Evolutionary conservation across 2,888 invertebrate species (phyloP).

Genomic region (Ichneumoninae sp.): DNA sequence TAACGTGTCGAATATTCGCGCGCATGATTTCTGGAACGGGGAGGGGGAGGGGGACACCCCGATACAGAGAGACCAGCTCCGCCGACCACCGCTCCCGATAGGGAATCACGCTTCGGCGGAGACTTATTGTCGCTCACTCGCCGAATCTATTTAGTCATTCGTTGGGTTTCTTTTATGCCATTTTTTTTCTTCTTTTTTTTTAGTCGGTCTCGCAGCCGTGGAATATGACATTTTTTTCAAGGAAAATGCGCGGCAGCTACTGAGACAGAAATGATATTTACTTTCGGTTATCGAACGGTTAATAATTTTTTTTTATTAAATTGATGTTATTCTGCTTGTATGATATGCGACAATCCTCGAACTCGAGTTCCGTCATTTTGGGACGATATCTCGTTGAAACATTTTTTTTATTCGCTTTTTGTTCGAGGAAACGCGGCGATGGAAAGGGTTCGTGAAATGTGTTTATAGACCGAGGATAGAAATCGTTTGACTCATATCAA

Average conservation of each 20-base stretch:
- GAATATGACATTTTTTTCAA: background rate
- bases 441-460: no score
- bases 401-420: background rate
- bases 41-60: background rate
- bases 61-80: background rate
- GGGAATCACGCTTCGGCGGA: slow-evolving; percentile 60
- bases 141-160: slow-evolving; percentile 29
- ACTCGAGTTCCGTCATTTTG: no score
- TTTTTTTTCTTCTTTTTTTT: background rate
- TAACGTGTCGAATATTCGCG: slow-evolving; percentile 45
- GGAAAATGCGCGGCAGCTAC: background rate
- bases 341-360: no score
- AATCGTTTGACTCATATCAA: no score
- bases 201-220: no score
- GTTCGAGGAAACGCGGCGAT: no score
- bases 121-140: slow-evolving; percentile 51
- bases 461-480: no score
- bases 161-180: background rate
- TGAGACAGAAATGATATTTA: background rate
- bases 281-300: background rate
- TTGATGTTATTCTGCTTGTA: background rate
- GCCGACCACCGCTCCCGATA: slow-evolving; percentile 46
- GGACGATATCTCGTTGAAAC: background rate
- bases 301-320: background rate
- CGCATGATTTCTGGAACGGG: slow-evolving; percentile 27